Evolutionary conservation across 2,888 invertebrate genomes (phyloP).

Genomic region (Gibbula magus): DNA sequence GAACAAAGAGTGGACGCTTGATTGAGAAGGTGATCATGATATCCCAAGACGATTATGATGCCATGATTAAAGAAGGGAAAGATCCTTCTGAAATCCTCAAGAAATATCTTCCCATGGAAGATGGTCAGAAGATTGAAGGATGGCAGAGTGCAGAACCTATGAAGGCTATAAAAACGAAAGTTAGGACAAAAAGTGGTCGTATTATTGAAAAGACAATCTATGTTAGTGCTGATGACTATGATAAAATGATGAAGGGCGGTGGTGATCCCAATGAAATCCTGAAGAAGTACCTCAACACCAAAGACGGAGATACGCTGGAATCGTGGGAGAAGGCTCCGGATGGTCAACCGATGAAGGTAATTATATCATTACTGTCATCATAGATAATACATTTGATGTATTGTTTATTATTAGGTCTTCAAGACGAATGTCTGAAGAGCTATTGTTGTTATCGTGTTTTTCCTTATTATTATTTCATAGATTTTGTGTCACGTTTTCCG

Average conservation of each 20-base stretch:
- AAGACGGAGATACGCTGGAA: conserved; percentile 66
- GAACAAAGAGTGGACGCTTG: conserved; percentile 73
- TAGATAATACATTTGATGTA: too few species aligned
- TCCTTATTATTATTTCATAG: too few species aligned
- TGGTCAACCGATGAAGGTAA: conserved; percentile 65
- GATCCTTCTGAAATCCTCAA: conserved; percentile 68
- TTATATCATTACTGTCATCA: background rate
- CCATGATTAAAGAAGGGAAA: conserved; percentile 67
- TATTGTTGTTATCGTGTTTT: too few species aligned
- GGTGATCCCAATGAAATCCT: conserved; percentile 67
- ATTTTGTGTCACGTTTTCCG: too few species aligned
- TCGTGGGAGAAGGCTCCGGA: conserved; percentile 69
- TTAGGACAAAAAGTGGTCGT: conserved; percentile 73
- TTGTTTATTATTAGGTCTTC: too few species aligned
- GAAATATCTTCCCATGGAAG: conserved; percentile 70
- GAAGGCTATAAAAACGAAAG: conserved; percentile 70
- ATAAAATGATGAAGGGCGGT: conserved; percentile 67
- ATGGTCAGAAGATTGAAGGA: conserved; percentile 69
- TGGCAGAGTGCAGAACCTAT: conserved; percentile 72
- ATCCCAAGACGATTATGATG: conserved; percentile 72
- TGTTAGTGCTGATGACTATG: conserved; percentile 72
- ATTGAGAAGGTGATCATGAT: conserved; percentile 73
- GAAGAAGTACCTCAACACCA: conserved; percentile 68
- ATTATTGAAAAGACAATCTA: conserved; percentile 73
- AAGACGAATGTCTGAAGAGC: too few species aligned